Base-by-base conservation (phyloP, 1,140 invertebrate species). In the Dolichoris vasculosae region DNA sequence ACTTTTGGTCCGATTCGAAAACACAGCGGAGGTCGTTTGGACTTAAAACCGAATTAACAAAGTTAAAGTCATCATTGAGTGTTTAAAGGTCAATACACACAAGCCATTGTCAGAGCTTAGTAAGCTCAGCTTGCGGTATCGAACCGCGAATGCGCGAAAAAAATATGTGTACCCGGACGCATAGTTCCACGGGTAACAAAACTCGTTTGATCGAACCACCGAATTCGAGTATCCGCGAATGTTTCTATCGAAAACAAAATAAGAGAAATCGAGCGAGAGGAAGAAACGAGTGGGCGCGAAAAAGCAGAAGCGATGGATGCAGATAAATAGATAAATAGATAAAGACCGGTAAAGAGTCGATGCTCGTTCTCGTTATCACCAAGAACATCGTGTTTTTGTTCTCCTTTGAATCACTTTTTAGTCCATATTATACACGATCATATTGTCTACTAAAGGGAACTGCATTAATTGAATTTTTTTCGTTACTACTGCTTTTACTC, bases 401-500 rank as follows among this genome's bases (percentile, higher is more conserved):
- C 38, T 73, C 69, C 40, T 76, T 48, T 76, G 43, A 76, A 76
- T 23, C 23, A 76, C 43, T 9, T 81, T 81, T 81, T 69, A 48
- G 32, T 35, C 26, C 23, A 26, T 4, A 2, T 63, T 23, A 63
- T 26, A 43, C 11, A 15, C n/a, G 59, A 46, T 6, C 13, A 46
- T 46, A 46, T 46, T 13, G 43, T 13, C 6, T 13, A 13, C 13
- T 46, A 46, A 46, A 46, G 43, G 13, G 43, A 46, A 46, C 13
- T 6, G 13, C 6, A 46, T 46, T 7, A 46, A 46, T 46, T 46
- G 13, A 46, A n/a, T n/a, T 46, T 46, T 46, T 46, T 46, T 46
- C 6, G 43, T 13, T 7, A 46, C 43, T 13, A 13, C 43, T 6
- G 43, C 13, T 46, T 46, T 46, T 13, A 6, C 43, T 46, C 13